phyloP scores from a whole-genome alignment of 2,113 vertebrate genomes.

The Sialia sialis region DNA sequence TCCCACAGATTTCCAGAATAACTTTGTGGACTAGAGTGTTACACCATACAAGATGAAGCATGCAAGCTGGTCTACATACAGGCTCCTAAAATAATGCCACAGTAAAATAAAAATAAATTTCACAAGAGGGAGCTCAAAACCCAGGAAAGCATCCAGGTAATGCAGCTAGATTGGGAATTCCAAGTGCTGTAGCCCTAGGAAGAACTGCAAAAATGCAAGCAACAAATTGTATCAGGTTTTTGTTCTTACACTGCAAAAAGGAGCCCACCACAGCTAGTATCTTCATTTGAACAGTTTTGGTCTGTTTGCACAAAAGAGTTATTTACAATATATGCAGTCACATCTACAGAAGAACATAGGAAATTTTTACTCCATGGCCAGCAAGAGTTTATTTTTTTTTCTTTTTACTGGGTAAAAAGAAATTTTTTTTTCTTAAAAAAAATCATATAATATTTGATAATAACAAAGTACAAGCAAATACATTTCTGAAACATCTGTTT shows the following conservation, averaged over 20 bases:
- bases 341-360: conserved; percentile 57
- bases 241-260: conserved; percentile 6
- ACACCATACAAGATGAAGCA: neutral
- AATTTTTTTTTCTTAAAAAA: neutral
- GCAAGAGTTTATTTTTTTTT: conserved; percentile 58
- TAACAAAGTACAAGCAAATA: conserved; percentile 66
- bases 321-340: conserved; percentile 66
- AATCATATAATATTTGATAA: conserved; percentile 50
- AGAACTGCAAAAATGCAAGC: neutral
- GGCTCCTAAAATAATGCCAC: neutral
- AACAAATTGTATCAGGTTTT: neutral
- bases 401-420: conserved; percentile 58
- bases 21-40: neutral
- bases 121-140: conserved; percentile 45
- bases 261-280: neutral
- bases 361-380: conserved; percentile 63
- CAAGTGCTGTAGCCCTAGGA: neutral
- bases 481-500: conserved; percentile 59
- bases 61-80: neutral
- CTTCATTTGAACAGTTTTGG: neutral
- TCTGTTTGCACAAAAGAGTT: conserved; percentile 11
- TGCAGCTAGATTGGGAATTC: neutral
- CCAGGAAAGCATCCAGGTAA: neutral
- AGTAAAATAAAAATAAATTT: neutral
- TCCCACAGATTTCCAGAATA: neutral